Evolutionary conservation across 2,888 invertebrate species (phyloP).

Genomic region (Zhuqinia jingwanae): DNA sequence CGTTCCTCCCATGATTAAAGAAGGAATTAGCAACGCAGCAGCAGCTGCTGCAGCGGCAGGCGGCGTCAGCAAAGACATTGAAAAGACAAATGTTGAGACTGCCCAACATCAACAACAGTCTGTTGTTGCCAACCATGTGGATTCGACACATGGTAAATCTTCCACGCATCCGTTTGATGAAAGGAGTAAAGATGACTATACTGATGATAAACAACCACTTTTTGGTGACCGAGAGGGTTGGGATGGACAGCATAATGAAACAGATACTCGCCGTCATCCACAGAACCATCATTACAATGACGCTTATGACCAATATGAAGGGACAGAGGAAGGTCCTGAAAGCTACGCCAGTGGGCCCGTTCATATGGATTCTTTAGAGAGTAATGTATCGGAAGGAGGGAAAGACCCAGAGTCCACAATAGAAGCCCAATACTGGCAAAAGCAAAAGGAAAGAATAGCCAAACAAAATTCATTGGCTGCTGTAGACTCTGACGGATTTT

Average conservation of each 20-base stretch:
- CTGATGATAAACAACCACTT: constrained; percentile 57
- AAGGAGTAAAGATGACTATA: constrained; percentile 41
- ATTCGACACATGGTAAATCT: constrained; percentile 56
- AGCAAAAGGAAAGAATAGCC: constrained; percentile 78
- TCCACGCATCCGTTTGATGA: constrained; percentile 55
- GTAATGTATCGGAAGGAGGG: constrained; percentile 76
- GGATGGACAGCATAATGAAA: constrained; percentile 44
- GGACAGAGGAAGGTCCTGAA: constrained; percentile 66
- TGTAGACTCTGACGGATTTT: constrained; percentile 72
- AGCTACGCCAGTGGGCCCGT: constrained; percentile 74
- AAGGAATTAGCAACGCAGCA: constrained; percentile 60
- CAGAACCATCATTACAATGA: constrained; percentile 62
- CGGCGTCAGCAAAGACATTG: constrained; percentile 36
- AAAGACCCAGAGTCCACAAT: constrained; percentile 77
- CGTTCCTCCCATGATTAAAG: constrained; percentile 69
- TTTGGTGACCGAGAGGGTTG: constrained; percentile 50
- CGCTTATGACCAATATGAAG: constrained; percentile 69
- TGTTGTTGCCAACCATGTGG: constrained; percentile 66
- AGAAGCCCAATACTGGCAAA: constrained; percentile 79
- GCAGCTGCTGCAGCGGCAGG: constrained; percentile 50
- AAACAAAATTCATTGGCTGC: constrained; percentile 76
- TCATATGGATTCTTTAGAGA: constrained; percentile 79
- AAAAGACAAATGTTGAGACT: constrained; percentile 68
- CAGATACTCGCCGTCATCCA: constrained; percentile 47
- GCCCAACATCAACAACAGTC: constrained; percentile 46